phyloP scores from a whole-genome alignment of 2,888 invertebrate genomes.

The Cyrtodaria siliqua region DNA sequence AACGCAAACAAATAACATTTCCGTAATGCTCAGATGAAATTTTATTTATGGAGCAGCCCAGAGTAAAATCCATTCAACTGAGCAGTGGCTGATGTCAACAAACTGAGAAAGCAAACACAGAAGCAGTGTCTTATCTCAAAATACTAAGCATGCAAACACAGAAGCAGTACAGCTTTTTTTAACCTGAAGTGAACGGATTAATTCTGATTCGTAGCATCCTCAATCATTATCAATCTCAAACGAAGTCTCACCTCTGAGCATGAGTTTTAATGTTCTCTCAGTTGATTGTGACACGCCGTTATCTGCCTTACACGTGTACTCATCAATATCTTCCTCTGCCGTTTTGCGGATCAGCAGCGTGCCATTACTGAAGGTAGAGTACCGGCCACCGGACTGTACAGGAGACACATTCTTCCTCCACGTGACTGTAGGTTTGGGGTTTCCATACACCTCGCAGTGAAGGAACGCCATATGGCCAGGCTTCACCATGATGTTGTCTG shows the following conservation, averaged over 20 bases:
- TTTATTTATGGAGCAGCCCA: too few relatives aligned
- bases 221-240: too few relatives aligned
- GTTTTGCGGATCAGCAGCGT: conserved; percentile 90
- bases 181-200: too few relatives aligned
- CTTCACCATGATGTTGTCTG: conserved; percentile 74
- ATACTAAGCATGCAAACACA: too few relatives aligned
- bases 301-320: conserved; percentile 93
- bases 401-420: conserved; percentile 76
- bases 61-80: too few relatives aligned
- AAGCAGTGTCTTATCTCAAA: too few relatives aligned
- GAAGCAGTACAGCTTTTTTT: too few relatives aligned
- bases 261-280: conserved; percentile 89
- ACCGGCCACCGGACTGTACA: conserved; percentile 58
- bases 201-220: too few relatives aligned
- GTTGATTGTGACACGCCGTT: conserved; percentile 92
- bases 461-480: conserved; percentile 79
- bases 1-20: too few relatives aligned
- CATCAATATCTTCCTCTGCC: conserved; percentile 91
- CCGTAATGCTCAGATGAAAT: too few relatives aligned
- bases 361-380: conserved; percentile 86
- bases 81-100: too few relatives aligned
- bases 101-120: too few relatives aligned
- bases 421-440: conserved; percentile 74
- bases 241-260: conserved; percentile 90
- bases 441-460: conserved; percentile 81